phyloP scores from a whole-genome alignment of 2,113 vertebrate species.

The Fregetta grallaria region DNA sequence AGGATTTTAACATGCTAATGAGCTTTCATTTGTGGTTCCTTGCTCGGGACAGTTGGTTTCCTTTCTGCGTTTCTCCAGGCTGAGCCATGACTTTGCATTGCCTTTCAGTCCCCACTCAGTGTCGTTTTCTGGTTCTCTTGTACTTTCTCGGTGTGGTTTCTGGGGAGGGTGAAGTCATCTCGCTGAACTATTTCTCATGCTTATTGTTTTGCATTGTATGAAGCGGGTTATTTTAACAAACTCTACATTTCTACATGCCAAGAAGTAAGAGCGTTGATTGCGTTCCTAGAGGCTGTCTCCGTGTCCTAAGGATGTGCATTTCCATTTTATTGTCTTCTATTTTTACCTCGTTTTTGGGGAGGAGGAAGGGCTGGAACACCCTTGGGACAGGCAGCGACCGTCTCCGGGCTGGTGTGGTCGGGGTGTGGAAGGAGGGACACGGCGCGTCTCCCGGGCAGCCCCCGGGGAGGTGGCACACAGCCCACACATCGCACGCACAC shows the following conservation, averaged over 20 bases:
- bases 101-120: neutral
- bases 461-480: neutral
- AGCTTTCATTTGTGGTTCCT: neutral
- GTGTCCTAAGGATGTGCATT: neutral
- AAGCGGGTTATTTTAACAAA: neutral
- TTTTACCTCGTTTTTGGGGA: neutral
- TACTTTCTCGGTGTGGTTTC: neutral
- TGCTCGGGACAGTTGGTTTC: neutral
- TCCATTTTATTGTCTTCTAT: conserved; percentile 41
- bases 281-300: neutral
- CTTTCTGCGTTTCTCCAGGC: neutral
- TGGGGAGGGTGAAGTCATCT: neutral
- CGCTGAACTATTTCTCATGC: neutral
- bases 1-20: conserved; percentile 8
- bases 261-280: neutral
- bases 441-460: neutral
- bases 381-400: neutral
- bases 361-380: conserved; percentile 40
- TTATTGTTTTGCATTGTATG: neutral
- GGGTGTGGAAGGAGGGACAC: neutral
- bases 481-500: neutral
- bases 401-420: neutral
- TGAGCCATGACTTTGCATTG: neutral
- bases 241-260: neutral
- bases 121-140: neutral